Conservation (phyloP, 1,140 invertebrate genomes). For the Heterodera schachtii region DNA sequence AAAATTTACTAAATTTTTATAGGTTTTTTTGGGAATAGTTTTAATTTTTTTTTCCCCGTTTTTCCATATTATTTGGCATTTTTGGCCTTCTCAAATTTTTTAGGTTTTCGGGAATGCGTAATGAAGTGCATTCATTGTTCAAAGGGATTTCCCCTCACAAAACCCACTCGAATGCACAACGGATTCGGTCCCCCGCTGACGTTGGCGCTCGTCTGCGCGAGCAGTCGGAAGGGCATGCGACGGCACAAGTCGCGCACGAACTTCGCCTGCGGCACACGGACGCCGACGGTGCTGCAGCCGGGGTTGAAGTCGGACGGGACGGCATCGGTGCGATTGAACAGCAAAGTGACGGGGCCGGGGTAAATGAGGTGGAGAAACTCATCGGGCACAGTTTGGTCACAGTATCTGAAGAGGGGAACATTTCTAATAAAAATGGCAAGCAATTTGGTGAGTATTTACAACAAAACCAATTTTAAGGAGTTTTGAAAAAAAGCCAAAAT, state of each 20-base stretch:
- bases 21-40: too few relatives aligned
- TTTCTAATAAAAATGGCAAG: too few relatives aligned
- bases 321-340: slow-evolving; percentile 37
- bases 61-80: too few relatives aligned
- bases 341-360: slow-evolving; percentile 46
- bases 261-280: slow-evolving; percentile 45
- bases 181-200: slow-evolving; percentile 41
- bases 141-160: neutral
- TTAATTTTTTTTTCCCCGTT: too few relatives aligned
- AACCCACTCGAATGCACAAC: slow-evolving; percentile 31
- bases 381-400: slow-evolving; percentile 38
- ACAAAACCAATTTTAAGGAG: too few relatives aligned
- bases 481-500: neutral
- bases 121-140: too few relatives aligned
- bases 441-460: too few relatives aligned
- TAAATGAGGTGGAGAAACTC: slow-evolving; percentile 35
- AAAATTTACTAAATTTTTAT: too few relatives aligned
- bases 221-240: slow-evolving; percentile 28
- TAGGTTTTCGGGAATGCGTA: too few relatives aligned
- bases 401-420: slow-evolving; percentile 34
- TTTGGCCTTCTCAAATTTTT: too few relatives aligned
- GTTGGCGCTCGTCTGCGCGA: slow-evolving; percentile 51
- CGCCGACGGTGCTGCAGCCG: slow-evolving; percentile 28
- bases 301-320: slow-evolving; percentile 39
- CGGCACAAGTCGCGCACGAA: slow-evolving; percentile 43